phyloP scores from a whole-genome alignment of 2,888 invertebrate species.

The Drosophila lutescens region DNA sequence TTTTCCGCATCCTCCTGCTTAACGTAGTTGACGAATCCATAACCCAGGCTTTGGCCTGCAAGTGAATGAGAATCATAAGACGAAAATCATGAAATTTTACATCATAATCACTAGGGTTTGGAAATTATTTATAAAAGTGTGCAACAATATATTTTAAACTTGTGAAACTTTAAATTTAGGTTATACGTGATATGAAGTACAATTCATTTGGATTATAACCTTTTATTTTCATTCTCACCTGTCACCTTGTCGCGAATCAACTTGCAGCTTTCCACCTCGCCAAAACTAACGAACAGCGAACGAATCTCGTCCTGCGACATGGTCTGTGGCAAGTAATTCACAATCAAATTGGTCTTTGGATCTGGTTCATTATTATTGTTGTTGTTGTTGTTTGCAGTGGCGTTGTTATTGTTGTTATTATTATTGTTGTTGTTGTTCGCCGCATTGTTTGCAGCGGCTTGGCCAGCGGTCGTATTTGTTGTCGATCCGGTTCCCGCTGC shows the following conservation, averaged over 20 bases:
- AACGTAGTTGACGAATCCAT: constrained; percentile 99
- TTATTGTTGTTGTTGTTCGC: constrained; percentile 22
- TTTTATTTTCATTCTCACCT: constrained; percentile 85
- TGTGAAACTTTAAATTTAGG: no score
- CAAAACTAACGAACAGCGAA: constrained; percentile 96
- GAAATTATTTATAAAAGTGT: no score
- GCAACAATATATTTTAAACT: no score
- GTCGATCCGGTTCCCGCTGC: constrained; percentile 45
- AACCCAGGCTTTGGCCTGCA: constrained; percentile 98
- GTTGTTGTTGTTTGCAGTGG: constrained; percentile 64
- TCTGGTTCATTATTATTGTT: constrained; percentile 85
- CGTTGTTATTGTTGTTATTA: constrained; percentile 84
- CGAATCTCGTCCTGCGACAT: constrained; percentile 98
- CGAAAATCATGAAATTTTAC: neutral
- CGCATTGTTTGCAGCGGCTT: constrained; percentile 63
- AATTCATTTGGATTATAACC: no score
- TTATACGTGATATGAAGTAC: no score
- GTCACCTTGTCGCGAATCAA: constrained; percentile 98
- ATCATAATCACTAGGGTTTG: no score
- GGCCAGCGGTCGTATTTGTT: constrained; percentile 57
- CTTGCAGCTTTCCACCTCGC: constrained; percentile 98
- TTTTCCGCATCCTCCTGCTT: constrained; percentile 99
- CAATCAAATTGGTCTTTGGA: constrained; percentile 97
- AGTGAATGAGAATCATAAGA: neutral
- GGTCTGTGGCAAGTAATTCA: constrained; percentile 97